Percentiles rank a stretch among this genome's conserved stretches.
Conservation (phyloP, 2,113 vertebrate species). For the Oxyura jamaicensis region DNA sequence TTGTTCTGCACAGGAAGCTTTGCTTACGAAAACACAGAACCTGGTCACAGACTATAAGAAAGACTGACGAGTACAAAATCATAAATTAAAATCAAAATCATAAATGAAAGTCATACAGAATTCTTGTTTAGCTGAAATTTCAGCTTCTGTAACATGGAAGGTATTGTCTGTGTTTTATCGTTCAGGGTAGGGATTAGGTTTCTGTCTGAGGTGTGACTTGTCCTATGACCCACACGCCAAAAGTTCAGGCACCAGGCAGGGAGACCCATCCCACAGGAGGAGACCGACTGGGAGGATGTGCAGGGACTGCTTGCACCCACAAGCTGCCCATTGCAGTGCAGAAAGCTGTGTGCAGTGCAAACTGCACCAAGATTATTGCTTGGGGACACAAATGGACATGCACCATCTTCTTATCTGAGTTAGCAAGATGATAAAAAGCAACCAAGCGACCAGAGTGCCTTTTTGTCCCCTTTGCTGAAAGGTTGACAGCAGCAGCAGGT, state of each 20-base stretch:
- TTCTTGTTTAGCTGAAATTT: not conserved
- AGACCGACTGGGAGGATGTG: not conserved
- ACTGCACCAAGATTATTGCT: not conserved
- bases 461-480: not conserved
- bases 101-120: not conserved
- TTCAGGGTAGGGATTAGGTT: not conserved
- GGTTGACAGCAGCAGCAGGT: not conserved
- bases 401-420: not conserved
- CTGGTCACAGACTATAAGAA: not conserved
- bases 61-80: not conserved
- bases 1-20: not conserved
- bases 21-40: not conserved
- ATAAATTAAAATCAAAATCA: not conserved
- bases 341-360: not conserved
- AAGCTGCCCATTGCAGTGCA: not conserved
- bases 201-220: not conserved
- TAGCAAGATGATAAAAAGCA: not conserved
- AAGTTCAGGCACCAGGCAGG: not conserved
- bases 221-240: rapidly evolving
- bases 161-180: not conserved
- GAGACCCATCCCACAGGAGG: rapidly evolving
- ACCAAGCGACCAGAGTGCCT: not conserved
- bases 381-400: not conserved
- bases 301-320: not conserved
- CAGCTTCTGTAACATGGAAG: not conserved